These are phyloP conservation scores for Acipenser transmontanus DNA, from an alignment of 2,797 vertebrate genomes.

Conservation along the genomic window DNA sequence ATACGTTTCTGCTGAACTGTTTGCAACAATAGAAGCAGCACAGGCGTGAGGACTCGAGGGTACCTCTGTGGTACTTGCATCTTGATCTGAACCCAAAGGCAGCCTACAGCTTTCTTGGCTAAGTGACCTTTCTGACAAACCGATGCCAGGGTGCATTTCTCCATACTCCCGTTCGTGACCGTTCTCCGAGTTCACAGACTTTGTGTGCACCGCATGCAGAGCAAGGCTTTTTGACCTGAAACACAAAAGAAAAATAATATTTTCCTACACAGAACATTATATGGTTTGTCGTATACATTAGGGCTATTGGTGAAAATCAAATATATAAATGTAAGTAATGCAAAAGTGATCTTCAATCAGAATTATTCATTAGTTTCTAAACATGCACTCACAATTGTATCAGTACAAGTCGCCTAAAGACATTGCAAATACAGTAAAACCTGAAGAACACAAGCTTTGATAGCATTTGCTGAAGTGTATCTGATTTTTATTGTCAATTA, in stretches of 20 bases:
- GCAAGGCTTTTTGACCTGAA: constrained; percentile 83
- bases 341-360: no score
- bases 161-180: constrained; percentile 49
- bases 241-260: constrained; percentile 13
- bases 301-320: no score
- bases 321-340: no score
- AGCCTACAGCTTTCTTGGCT: constrained; percentile 38
- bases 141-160: constrained; percentile 48
- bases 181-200: constrained; percentile 54
- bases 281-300: no score
- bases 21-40: constrained; percentile 17
- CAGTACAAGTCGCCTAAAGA: no score
- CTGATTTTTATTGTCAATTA: no score
- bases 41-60: constrained; percentile 27
- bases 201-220: constrained; percentile 57
- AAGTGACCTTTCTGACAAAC: constrained; percentile 47
- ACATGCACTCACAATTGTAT: no score
- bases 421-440: no score
- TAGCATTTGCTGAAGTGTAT: no score
- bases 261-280: no score
- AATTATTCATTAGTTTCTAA: no score
- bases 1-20: constrained; percentile 19
- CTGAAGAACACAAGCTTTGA: no score
- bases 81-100: constrained; percentile 28
- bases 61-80: constrained; percentile 29